Evolutionary conservation across 2,888 invertebrate genomes (phyloP), one percentile per base, ranked within the genome.

Genomic region (Heliconius ethilla): DNA sequence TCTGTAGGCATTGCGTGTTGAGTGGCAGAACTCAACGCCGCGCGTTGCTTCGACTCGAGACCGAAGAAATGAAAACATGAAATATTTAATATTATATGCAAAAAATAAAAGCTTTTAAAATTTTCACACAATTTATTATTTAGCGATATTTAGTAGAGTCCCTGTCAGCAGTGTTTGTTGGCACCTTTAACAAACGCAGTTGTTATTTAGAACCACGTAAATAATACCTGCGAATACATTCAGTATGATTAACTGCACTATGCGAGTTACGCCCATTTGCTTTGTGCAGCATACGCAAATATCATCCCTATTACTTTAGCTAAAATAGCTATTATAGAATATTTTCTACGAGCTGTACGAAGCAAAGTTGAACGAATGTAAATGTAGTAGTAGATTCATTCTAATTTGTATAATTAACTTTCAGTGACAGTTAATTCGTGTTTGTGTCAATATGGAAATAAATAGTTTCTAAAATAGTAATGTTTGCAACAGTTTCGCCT

Each of bases 121-220:
- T n/a, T n/a, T n/a, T n/a, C n/a, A n/a, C n/a, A n/a, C n/a, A n/a
- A 78, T 55, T 78, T 76, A 78, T 62, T 77, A 76, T 77, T 80
- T 74, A 78, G 76, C 66, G 55, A 74, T 79, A 81, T 79, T 75
- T 70, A 78, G 70, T 51, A 55, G 65, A 75, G 70, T 77, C 73
- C 76, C 75, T 78, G 75, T 67, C 67, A 72, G 40, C 75, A 63
- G 67, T 78, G 77, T 80, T 76, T 80, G 78, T 79, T 75, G 77
- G 77, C 80, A 79, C 80, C 79, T 80, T 78, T 80, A 82, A 82
- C 82, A 79, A 82, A 80, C 79, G 67, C 78, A 79, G 79, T 79
- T 80, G 76, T 81, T 75, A 80, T 81, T 77, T 79, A 85, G 82
- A 84, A 82, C 86, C 87, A 86, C 85, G 84, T 87, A 82, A 83